Conservation (phyloP, 2,113 vertebrate species). For the Corythornis vintsioides region DNA sequence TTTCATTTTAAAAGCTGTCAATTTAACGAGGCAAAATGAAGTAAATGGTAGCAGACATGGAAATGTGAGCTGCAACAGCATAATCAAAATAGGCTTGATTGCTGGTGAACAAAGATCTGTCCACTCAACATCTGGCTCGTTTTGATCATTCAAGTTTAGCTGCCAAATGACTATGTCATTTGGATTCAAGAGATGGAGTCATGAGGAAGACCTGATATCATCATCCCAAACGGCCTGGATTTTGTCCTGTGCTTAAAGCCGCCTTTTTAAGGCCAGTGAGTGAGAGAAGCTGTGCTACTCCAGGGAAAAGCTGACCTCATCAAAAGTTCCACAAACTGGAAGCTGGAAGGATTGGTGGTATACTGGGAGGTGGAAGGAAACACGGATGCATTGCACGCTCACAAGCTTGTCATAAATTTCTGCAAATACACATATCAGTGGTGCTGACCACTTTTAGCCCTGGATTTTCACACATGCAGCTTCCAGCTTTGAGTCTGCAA, state of each 20-base stretch:
- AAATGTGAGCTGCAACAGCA: background rate
- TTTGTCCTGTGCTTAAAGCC: background rate
- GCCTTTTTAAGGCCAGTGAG: background rate
- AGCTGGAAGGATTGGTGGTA: background rate
- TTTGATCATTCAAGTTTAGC: background rate
- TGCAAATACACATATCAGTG: background rate
- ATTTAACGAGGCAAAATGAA: conserved; percentile 11
- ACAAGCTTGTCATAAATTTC: background rate
- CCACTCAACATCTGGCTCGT: conserved; percentile 13
- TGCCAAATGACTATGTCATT: background rate
- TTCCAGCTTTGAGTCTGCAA: background rate
- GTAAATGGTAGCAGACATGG: background rate
- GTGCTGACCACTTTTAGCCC: background rate
- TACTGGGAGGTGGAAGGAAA: background rate
- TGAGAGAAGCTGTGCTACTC: background rate
- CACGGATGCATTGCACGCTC: accelerated
- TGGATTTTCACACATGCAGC: background rate
- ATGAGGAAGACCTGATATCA: conserved; percentile 14
- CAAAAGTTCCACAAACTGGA: background rate
- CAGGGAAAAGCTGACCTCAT: conserved; percentile 18
- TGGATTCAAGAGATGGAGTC: background rate
- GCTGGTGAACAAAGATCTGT: conserved; percentile 5
- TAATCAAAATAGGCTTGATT: background rate
- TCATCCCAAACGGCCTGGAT: background rate
- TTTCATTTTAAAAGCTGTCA: conserved; percentile 2